These are phyloP conservation scores for Kobus ellipsiprymnus DNA, from an alignment of 2,113 vertebrate genomes.

Conservation along the genomic window DNA sequence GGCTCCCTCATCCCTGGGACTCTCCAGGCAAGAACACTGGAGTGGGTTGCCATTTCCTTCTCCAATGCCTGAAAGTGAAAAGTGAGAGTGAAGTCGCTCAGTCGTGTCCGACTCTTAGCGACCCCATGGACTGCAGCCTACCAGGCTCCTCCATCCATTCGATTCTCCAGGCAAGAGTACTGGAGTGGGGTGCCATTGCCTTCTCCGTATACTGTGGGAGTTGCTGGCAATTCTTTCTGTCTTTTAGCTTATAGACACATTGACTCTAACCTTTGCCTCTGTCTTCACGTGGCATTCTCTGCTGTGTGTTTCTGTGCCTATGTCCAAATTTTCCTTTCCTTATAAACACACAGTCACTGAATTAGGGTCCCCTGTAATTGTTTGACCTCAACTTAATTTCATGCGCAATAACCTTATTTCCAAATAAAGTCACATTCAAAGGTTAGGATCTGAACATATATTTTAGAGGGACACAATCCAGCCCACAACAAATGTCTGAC, in stretches of 20 bases:
- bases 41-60: too few relatives aligned
- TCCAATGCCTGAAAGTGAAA: too few relatives aligned
- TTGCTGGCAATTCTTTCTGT: background rate
- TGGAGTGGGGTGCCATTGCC: background rate
- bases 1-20: too few relatives aligned
- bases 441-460: background rate
- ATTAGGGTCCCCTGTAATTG: background rate
- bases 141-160: background rate
- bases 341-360: background rate
- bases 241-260: background rate
- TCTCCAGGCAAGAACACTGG: too few relatives aligned
- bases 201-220: background rate
- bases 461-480: background rate
- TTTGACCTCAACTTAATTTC: background rate
- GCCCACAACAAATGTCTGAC: background rate
- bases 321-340: background rate
- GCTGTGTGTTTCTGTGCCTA: background rate
- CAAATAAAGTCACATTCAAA: background rate
- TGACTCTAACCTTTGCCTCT: background rate
- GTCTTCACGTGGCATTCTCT: background rate
- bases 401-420: background rate
- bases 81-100: too few relatives aligned
- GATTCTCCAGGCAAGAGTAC: background rate
- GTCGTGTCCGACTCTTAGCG: fast-evolving
- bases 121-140: background rate